Percentiles rank a stretch among this genome's conserved stretches.
phyloP scores from a whole-genome alignment of 2,888 invertebrate species.

The Agrotis segetum region DNA sequence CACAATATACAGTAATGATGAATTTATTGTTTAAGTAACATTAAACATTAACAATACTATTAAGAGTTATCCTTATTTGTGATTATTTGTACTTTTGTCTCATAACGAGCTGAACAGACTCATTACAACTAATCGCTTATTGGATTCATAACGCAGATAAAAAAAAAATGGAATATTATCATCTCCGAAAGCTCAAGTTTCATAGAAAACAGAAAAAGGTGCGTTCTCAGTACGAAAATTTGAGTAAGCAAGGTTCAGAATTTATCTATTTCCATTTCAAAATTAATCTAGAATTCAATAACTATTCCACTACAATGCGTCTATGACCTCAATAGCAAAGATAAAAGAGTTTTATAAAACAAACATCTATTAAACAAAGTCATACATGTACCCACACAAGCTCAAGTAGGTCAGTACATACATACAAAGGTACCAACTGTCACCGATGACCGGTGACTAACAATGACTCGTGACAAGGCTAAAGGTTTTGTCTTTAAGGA shows the following conservation, averaged over 20 bases:
- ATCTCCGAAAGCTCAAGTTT: too few relatives aligned
- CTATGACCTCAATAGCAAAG: slow-evolving; percentile 26
- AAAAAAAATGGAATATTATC: too few relatives aligned
- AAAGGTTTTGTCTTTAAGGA: slow-evolving; percentile 17
- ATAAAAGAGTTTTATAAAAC: slow-evolving; percentile 42
- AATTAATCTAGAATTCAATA: background rate
- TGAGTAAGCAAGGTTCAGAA: too few relatives aligned
- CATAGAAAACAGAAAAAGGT: too few relatives aligned
- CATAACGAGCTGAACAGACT: background rate
- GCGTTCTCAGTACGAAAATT: too few relatives aligned
- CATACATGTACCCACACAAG: slow-evolving; percentile 18
- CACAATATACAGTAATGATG: slow-evolving; percentile 15
- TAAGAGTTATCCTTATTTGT: slow-evolving; percentile 32
- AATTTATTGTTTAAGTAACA: slow-evolving; percentile 18
- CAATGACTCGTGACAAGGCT: slow-evolving; percentile 47
- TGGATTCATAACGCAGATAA: too few relatives aligned
- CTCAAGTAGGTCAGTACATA: background rate
- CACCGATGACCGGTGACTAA: slow-evolving; percentile 47
- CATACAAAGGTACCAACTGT: slow-evolving; percentile 28
- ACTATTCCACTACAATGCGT: too few relatives aligned
- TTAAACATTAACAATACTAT: too few relatives aligned
- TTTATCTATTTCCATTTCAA: too few relatives aligned
- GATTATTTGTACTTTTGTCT: background rate
- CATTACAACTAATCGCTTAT: background rate
- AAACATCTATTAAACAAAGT: slow-evolving; percentile 26